Base-by-base conservation (phyloP, 2,888 invertebrate genomes). In the Crematogaster levior region DNA sequence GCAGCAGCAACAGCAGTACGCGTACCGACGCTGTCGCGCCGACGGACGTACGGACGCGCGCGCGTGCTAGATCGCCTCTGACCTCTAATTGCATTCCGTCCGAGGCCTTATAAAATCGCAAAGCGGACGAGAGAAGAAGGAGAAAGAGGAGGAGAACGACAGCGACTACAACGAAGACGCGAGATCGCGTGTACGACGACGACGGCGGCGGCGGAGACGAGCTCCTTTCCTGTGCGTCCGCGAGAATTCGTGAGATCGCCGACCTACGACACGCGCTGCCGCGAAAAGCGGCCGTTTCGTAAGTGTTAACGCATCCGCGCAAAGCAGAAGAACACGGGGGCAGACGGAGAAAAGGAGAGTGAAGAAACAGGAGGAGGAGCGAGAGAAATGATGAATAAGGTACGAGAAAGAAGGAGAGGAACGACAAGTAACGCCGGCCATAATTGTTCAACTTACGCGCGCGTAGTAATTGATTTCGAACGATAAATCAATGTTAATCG, bases 31-130 rank as follows among this genome's bases (percentile, higher is more conserved):
- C 72, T 48, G 80, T 27, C 70, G 53, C 37, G 53, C 60, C 51
- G 74, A 56, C 46, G 6, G 27, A 46, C 65, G 70, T 65, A 56
- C 46, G 6, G 27, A 46, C 65, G 70, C 70, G 60, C 65, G 81
- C 80, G 70, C 72, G 73, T 60, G 80, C 58, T 70, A 77, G 83
- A 82, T 87, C 84, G 81, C 63, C 73, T 81, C 83, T 77, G 66
- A 61, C 48, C 66, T 65, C 87, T 90, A 91, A 92, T 91, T 87
- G 87, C 88, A 91, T 91, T 91, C 88, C 79, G 81, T 65, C 56
- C 89, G 92, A 92, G 91, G 90, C 91, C 92, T 87, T 91, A 90
- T 85, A 91, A 91, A 91, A 91, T 86, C 87, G 66, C 77, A 77
- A 72, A 74, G 80, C 82, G 70, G 4, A 15, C n/a, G 63, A 56